Percentiles rank a stretch among this genome's conserved stretches.
Evolutionary conservation across 2,888 invertebrate genomes (phyloP).

Genomic region (Cyrtodaria siliqua): DNA sequence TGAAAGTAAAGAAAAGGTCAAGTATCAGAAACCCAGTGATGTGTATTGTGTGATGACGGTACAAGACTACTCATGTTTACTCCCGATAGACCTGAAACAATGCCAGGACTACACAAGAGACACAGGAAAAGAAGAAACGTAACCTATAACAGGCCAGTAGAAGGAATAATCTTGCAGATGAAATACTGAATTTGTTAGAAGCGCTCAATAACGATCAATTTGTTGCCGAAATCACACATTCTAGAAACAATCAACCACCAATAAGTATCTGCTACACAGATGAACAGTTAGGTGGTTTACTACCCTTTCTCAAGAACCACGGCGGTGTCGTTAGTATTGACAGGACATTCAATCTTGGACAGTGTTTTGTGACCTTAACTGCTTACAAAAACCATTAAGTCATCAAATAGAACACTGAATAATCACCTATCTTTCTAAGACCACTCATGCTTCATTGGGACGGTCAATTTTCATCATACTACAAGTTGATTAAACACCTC

Average conservation of each 20-base stretch:
- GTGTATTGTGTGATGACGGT: too few relatives aligned
- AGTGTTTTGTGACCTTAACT: constrained; percentile 15
- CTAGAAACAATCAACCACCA: constrained; percentile 5
- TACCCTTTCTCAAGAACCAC: constrained; percentile 1
- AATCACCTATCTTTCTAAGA: constrained; percentile 23
- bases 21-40: too few relatives aligned
- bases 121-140: too few relatives aligned
- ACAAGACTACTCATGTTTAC: neutral
- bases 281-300: constrained; percentile 12
- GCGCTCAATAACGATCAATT: constrained; percentile 6
- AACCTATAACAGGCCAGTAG: too few relatives aligned
- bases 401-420: neutral
- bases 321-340: constrained; percentile 8
- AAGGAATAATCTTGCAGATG: constrained; percentile 2
- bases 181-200: constrained; percentile 8
- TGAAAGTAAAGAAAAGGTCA: too few relatives aligned
- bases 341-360: constrained; percentile 2
- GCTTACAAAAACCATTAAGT: constrained; percentile 21
- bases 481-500: neutral
- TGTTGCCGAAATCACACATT: neutral
- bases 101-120: constrained; percentile 1
- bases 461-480: constrained; percentile 10
- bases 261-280: constrained; percentile 20
- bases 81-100: neutral
- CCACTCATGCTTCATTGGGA: constrained; percentile 35